These are phyloP conservation scores for Esox niger DNA, from an alignment of 2,113 vertebrate species.

Conservation along the genomic window DNA sequence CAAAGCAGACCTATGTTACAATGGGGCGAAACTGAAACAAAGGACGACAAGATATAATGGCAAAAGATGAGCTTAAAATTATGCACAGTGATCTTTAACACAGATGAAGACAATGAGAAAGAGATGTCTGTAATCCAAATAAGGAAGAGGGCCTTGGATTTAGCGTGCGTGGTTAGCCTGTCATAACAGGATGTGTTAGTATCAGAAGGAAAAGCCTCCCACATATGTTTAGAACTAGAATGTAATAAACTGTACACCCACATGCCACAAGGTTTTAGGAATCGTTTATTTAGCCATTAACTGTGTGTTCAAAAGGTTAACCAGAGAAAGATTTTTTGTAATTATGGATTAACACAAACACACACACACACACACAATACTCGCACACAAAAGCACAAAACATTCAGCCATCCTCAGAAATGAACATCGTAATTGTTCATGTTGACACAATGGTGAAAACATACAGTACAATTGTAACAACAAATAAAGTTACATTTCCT, in stretches of 20 bases:
- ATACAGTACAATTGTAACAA: slow-evolving; percentile 5
- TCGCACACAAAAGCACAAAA: slow-evolving; percentile 12
- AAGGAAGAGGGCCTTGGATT: no score
- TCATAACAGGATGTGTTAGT: no score
- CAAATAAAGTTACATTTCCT: slow-evolving; percentile 16
- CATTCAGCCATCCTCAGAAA: slow-evolving; percentile 10
- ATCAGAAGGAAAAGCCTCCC: no score
- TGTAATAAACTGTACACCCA: not conserved
- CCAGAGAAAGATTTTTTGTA: slow-evolving; percentile 21
- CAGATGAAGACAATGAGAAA: no score
- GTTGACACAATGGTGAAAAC: not conserved
- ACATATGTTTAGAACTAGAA: not conserved
- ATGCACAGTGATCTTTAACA: no score
- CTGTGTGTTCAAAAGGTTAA: slow-evolving; percentile 33
- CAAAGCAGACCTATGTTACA: no score
- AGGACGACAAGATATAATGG: no score
- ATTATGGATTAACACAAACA: slow-evolving; percentile 4
- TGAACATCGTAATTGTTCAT: not conserved
- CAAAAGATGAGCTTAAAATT: no score
- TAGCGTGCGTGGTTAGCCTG: no score
- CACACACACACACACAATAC: slow-evolving; percentile 10
- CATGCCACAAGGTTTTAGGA: slow-evolving; percentile 34
- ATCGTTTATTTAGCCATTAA: slow-evolving; percentile 42
- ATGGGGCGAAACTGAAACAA: no score
- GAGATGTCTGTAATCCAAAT: no score